These are phyloP conservation scores for Aspiorhynchus laticeps DNA, from an alignment of 2,113 vertebrate species.

Conservation along the genomic window DNA sequence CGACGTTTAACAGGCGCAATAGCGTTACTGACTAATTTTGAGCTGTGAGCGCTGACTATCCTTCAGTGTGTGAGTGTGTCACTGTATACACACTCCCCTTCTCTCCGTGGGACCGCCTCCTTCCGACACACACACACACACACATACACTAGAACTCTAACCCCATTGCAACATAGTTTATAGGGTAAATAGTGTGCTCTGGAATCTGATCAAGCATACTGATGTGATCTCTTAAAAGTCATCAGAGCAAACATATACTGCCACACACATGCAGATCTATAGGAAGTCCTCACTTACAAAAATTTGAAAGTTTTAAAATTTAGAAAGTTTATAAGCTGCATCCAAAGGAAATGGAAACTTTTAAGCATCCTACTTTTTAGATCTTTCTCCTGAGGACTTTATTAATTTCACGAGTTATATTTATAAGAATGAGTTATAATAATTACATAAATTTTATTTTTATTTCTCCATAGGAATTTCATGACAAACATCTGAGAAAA, in stretches of 20 bases:
- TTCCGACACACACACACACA: slow-evolving; percentile 26
- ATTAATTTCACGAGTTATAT: neutral
- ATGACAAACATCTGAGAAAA: neutral
- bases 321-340: neutral
- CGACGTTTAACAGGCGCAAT: slow-evolving; percentile 59
- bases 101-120: slow-evolving; percentile 40
- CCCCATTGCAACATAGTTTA: slow-evolving; percentile 57
- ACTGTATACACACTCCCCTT: slow-evolving; percentile 51
- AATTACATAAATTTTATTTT: neutral
- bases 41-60: slow-evolving; percentile 66
- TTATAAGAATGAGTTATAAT: neutral
- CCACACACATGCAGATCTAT: neutral
- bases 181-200: slow-evolving; percentile 57
- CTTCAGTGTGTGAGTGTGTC: slow-evolving; percentile 52
- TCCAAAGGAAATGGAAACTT: neutral
- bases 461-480: neutral
- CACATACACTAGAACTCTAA: slow-evolving; percentile 12
- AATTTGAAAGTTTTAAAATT: neutral
- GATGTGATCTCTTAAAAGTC: slow-evolving; percentile 50
- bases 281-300: neutral
- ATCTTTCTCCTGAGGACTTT: neutral
- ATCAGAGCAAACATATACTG: slow-evolving; percentile 29
- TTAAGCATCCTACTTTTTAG: neutral
- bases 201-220: slow-evolving; percentile 41
- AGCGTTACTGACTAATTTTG: slow-evolving; percentile 68